Conservation (phyloP, 2,113 vertebrate species). For the Tonatia bakeri region DNA sequence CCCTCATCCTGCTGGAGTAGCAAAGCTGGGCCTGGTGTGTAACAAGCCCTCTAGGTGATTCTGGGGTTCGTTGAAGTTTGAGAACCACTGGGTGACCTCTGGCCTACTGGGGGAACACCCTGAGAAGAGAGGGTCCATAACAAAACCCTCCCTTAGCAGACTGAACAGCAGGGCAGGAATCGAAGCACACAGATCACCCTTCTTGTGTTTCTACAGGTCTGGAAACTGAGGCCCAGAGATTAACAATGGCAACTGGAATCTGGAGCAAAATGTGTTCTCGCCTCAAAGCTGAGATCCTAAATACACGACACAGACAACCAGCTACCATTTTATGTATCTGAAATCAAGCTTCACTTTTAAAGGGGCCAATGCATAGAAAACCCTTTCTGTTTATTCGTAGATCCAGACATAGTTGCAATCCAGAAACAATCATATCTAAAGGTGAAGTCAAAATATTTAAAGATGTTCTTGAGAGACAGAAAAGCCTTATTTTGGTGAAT, state of each 20-base stretch:
- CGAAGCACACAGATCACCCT: neutral
- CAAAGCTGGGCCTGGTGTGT: neutral
- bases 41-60: neutral
- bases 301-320: neutral
- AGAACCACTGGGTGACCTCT: neutral
- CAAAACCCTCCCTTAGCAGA: neutral
- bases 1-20: neutral
- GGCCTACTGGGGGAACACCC: neutral
- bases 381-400: neutral
- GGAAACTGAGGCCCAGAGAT: neutral
- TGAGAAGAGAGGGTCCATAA: neutral
- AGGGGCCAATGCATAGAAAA: neutral
- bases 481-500: neutral
- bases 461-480: neutral
- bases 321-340: neutral
- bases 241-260: neutral
- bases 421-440: neutral
- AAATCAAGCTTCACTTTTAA: neutral
- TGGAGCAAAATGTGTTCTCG: neutral
- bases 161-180: neutral
- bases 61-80: neutral
- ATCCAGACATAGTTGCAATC: neutral
- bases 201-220: neutral
- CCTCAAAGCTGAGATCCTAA: neutral
- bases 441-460: neutral